These are phyloP conservation scores for Aphelocoma californica DNA, from an alignment of 2,797 vertebrate genomes.

Conservation along the genomic window DNA sequence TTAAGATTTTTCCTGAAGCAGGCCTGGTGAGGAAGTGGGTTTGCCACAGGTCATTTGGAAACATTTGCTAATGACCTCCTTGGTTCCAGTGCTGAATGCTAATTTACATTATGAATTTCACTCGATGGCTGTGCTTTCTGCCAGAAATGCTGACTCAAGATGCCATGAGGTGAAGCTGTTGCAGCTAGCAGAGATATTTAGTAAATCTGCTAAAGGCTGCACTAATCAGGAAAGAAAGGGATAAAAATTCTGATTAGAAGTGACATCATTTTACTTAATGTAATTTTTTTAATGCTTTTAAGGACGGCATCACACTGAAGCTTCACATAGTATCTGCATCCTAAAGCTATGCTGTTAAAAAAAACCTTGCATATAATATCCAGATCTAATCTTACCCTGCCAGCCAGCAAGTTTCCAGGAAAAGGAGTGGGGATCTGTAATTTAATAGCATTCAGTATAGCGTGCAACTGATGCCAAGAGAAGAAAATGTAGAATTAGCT, in stretches of 20 bases:
- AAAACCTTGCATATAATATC: background rate
- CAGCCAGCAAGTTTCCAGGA: slow-evolving; percentile 49
- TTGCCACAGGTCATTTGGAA: slow-evolving; percentile 30
- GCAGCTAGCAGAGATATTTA: background rate
- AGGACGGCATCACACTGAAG: background rate
- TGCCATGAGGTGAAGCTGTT: background rate
- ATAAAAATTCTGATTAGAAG: slow-evolving; percentile 15
- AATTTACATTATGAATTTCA: slow-evolving; percentile 38
- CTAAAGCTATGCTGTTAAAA: slow-evolving; percentile 12
- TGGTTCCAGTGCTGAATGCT: background rate
- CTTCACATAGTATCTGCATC: background rate
- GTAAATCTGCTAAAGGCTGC: slow-evolving; percentile 8
- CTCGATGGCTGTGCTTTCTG: background rate
- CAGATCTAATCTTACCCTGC: slow-evolving; percentile 22
- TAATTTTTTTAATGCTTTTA: background rate
- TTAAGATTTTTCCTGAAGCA: slow-evolving; percentile 7
- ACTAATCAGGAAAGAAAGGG: slow-evolving; percentile 5
- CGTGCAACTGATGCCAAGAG: slow-evolving; percentile 35
- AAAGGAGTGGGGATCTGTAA: slow-evolving; percentile 33
- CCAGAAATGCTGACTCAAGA: slow-evolving; percentile 54
- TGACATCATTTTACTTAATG: slow-evolving; percentile 16
- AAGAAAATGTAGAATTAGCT: slow-evolving; percentile 50
- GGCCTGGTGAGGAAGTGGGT: background rate
- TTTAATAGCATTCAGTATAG: slow-evolving; percentile 30
- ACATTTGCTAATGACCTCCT: slow-evolving; percentile 10